A percentile compares a stretch with the other conserved stretches of the same genome.
Evolutionary conservation across 2,797 vertebrate species (phyloP).

Genomic region (Simalia tracyae): DNA sequence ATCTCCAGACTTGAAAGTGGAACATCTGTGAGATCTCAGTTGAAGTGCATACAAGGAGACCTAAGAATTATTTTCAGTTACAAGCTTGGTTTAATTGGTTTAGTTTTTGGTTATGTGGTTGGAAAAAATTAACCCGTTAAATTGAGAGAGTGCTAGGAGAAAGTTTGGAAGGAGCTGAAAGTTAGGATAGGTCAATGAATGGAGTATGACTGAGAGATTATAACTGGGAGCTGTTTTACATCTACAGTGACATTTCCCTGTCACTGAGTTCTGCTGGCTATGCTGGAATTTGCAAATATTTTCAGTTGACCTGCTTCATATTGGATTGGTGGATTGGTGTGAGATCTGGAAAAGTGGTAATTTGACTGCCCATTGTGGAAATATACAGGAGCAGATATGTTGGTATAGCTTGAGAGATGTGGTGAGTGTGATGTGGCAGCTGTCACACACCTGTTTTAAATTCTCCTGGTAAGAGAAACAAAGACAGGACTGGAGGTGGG

Average conservation of each 20-base stretch:
- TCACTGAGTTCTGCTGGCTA: not conserved
- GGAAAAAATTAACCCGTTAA: not conserved
- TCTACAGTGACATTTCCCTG: not conserved
- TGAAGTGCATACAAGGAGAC: not conserved
- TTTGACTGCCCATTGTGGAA: not conserved
- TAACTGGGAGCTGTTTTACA: not conserved
- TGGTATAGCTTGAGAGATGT: not conserved
- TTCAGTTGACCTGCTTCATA: not conserved
- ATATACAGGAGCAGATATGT: not conserved
- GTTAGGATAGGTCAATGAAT: not conserved
- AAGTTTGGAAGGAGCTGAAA: not conserved
- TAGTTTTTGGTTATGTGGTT: not conserved
- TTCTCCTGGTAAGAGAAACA: not conserved
- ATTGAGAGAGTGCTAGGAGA: not conserved
- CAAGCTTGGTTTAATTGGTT: not conserved
- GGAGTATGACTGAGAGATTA: not conserved
- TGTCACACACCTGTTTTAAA: not conserved
- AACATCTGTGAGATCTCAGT: not conserved
- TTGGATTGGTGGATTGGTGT: not conserved
- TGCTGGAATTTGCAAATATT: not conserved
- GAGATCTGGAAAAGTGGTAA: not conserved
- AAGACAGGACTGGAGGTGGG: not conserved
- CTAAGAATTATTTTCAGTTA: not conserved
- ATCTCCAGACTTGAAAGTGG: not conserved
- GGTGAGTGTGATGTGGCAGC: not conserved